These are phyloP conservation scores for Taenaris catops DNA, from an alignment of 2,888 invertebrate species.

Conservation along the genomic window DNA sequence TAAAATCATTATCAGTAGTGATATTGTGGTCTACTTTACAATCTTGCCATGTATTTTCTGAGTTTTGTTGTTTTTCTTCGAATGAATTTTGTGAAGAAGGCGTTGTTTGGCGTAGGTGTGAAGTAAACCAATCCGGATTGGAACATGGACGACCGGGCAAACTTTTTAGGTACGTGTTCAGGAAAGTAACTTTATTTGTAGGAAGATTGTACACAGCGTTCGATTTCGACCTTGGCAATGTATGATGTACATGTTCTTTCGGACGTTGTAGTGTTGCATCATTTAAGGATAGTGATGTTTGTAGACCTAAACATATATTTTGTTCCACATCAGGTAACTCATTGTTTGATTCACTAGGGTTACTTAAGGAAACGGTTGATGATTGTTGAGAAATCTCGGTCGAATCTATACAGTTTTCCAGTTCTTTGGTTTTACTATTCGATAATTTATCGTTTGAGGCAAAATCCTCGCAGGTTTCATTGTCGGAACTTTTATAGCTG, in stretches of 20 bases:
- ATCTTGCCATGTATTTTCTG: slow-evolving; percentile 34
- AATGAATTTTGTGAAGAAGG: slow-evolving; percentile 39
- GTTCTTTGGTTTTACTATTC: slow-evolving; percentile 29
- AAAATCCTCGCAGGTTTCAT: slow-evolving; percentile 55
- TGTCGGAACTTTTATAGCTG: slow-evolving; percentile 75
- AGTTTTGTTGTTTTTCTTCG: slow-evolving; percentile 32
- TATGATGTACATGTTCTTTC: slow-evolving; percentile 35
- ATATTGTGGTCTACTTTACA: slow-evolving; percentile 41
- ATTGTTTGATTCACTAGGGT: slow-evolving; percentile 32
- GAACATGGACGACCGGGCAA: slow-evolving; percentile 57
- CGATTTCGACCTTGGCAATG: slow-evolving; percentile 58
- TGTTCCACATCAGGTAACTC: slow-evolving; percentile 16
- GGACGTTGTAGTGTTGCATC: slow-evolving; percentile 38
- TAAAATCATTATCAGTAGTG: slow-evolving; percentile 58
- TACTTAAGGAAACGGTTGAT: slow-evolving; percentile 38
- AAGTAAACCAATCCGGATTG: slow-evolving; percentile 65
- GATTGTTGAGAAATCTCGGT: slow-evolving; percentile 30
- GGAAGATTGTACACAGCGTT: slow-evolving; percentile 56
- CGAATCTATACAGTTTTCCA: slow-evolving; percentile 30
- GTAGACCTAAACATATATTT: slow-evolving; percentile 37
- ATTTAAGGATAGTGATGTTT: slow-evolving; percentile 67
- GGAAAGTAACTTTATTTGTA: slow-evolving; percentile 68
- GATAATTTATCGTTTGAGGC: slow-evolving; percentile 19
- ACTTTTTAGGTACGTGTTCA: slow-evolving; percentile 75
- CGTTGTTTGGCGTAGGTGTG: slow-evolving; percentile 48